Conservation (phyloP, 2,888 invertebrate species). For the Epistrophe grossulariae region DNA sequence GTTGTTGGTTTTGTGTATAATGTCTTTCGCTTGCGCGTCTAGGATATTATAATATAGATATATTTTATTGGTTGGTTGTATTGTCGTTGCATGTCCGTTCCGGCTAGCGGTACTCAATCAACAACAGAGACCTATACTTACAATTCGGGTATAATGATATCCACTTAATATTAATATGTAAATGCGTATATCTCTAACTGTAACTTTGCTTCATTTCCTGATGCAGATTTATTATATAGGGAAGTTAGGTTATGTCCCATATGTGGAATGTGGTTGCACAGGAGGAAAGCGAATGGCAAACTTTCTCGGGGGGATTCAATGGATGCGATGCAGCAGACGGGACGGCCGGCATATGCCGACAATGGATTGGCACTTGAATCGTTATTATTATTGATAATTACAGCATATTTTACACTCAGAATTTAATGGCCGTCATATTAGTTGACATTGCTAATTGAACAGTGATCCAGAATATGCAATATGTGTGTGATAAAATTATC, state of each 20-base stretch:
- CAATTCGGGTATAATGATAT: slow-evolving; percentile 50
- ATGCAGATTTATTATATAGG: slow-evolving; percentile 48
- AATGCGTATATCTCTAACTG: slow-evolving; percentile 58
- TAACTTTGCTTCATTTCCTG: slow-evolving; percentile 42
- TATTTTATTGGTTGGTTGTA: slow-evolving; percentile 36
- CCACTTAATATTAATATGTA: slow-evolving; percentile 63
- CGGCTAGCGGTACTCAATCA: slow-evolving; percentile 52
- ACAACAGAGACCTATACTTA: slow-evolving; percentile 47
- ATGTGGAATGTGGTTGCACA: background rate
- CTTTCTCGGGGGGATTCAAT: slow-evolving; percentile 21
- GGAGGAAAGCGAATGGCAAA: background rate
- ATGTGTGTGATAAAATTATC: slow-evolving; percentile 20
- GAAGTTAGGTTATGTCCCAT: background rate
- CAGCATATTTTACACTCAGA: slow-evolving; percentile 61
- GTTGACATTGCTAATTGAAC: slow-evolving; percentile 63
- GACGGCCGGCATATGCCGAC: background rate
- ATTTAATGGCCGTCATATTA: slow-evolving; percentile 63
- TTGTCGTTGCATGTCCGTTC: slow-evolving; percentile 40
- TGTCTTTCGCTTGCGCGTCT: slow-evolving; percentile 21
- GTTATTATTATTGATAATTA: slow-evolving; percentile 68
- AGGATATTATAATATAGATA: background rate
- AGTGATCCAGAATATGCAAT: slow-evolving; percentile 32
- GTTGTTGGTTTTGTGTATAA: slow-evolving; percentile 24
- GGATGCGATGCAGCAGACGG: background rate
- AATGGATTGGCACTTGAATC: slow-evolving; percentile 60